Conservation (phyloP, 1,140 invertebrate species). For the Drosophila triauraria region DNA sequence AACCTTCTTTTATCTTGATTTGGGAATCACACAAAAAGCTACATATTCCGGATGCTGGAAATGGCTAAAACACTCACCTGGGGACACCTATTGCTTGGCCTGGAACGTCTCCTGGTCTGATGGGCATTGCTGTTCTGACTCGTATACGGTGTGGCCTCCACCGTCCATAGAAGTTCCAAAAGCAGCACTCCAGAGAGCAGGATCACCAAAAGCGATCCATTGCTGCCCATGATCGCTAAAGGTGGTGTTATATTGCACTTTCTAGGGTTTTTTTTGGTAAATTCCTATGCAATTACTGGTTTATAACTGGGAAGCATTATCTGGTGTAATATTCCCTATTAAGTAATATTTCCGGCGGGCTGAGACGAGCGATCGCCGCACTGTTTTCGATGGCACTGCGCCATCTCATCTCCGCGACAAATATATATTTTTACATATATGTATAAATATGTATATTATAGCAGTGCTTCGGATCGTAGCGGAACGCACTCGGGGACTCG, state of each 20-base stretch:
- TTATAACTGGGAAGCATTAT: not conserved
- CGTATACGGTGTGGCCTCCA: conserved; percentile 47
- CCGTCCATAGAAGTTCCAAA: conserved; percentile 19
- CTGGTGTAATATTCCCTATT: not conserved
- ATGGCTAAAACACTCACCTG: conserved; percentile 57
- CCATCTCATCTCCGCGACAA: conserved; percentile 24
- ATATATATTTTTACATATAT: not conserved
- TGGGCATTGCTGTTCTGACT: conserved; percentile 69
- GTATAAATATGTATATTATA: conserved; percentile 11
- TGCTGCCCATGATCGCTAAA: conserved; percentile 6
- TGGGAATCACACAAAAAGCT: no score
- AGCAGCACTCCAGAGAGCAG: conserved; percentile 26
- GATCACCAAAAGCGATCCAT: conserved; percentile 22
- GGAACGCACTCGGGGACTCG: conserved; percentile 24
- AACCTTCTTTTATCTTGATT: no score
- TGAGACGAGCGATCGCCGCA: conserved; percentile 36
- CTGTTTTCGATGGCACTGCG: conserved; percentile 61
- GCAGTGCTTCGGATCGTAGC: conserved; percentile 15
- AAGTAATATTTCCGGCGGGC: conserved; percentile 25
- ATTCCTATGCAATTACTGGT: not conserved
- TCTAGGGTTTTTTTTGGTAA: not conserved
- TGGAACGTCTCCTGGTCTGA: conserved; percentile 64
- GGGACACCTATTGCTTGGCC: conserved; percentile 67
- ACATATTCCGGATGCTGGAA: no score
- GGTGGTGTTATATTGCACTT: not conserved